Base-by-base conservation (phyloP, 2,113 vertebrate species). In the Etheostoma spectabile region DNA sequence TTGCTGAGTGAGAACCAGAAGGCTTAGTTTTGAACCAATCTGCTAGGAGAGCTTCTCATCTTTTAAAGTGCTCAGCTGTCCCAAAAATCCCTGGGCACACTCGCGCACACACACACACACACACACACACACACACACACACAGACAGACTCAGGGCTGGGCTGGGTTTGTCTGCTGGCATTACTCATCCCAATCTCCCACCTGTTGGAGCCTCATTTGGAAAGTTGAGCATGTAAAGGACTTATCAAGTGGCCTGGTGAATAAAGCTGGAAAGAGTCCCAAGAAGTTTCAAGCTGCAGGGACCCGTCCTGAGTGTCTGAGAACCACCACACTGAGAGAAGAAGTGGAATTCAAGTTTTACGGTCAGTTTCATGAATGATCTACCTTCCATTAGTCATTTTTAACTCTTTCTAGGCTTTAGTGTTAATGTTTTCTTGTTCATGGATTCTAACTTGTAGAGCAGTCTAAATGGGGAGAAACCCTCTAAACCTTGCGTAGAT, bases 11-110 rank as follows among this genome's bases (percentile, higher is more conserved):
- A 38, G 63, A 62, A 46, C 35, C 38, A 48, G 51, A 63, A 48
- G 57, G 27, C 2, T 30, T 5, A 19, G 38, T 30, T 30, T 30
- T 30, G 27, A 30, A 38, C 38, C 38, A 38, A 8, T 71, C 74
- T 45, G 51, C 61, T 79, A 61, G 65, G 59, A 27, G 48, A 77
- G 64, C 63, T 22, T 73, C 75, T 77, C 56, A 24, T 59, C 61
- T 68, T 89, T 82, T 76, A 24, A 84, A 78, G 81, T 70, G 67
- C 84, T 84, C 92, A 93, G 93, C 92, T 94, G 92, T 94, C 87
- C 67, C 67, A 69, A 85, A 74, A 84, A 69, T 52, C 91, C 91
- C 91, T 68, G 69, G 74, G 59, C 19, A 51, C 11, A 3, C 67
- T 33, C 74, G 69, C 67, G 63, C 55, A 68, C 33, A n/a, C 53